Evolutionary conservation across 2,888 invertebrate species (phyloP), one percentile per base, ranked within the genome.

Genomic region (Hemithea aestivaria): DNA sequence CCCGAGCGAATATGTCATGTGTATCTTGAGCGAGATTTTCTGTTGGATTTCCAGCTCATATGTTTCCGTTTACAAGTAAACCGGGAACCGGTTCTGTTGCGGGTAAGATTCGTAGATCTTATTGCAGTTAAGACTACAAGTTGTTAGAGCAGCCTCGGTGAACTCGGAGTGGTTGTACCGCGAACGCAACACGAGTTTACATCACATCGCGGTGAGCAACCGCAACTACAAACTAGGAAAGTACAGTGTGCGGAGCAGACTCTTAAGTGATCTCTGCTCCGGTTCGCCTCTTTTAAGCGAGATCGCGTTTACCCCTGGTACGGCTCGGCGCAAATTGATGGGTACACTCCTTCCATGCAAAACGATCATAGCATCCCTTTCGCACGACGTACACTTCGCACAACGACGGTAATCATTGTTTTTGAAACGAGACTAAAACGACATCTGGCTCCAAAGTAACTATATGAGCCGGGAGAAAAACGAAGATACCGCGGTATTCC

Each of bases 261-360:
- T 55, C 60, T 50, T 62, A 59, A 72, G 66, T 65, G 55, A 62
- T 53, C 16, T 16, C 16, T n/a, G 16, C 56, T 58, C 61, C 57
- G 63, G 61, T 62, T 69, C 59, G 57, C 66, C 63, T 65, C 63
- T 66, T 67, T 63, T 59, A 65, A 66, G 57, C 62, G 57, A 66
- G 72, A 74, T 71, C 72, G 61, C 69, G 64, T 72, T 74, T 74
- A 73, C 69, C 71, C 70, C 62, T 65, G 56, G 59, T 60, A 62
- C 66, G 65, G 67, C 69, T 59, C 60, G 48, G 70, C 66, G 72
- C 67, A 84, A 83, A 83, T 84, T 82, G 77, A 77, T 73, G 81
- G 81, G 81, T 84, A 75, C 79, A 77, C 76, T 76, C 69, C 73
- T 75, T 75, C 65, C 74, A 75, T 75, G 78, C 79, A 81, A 83